Conservation (phyloP, 2,888 invertebrate species). For the Melanotus villosus region DNA sequence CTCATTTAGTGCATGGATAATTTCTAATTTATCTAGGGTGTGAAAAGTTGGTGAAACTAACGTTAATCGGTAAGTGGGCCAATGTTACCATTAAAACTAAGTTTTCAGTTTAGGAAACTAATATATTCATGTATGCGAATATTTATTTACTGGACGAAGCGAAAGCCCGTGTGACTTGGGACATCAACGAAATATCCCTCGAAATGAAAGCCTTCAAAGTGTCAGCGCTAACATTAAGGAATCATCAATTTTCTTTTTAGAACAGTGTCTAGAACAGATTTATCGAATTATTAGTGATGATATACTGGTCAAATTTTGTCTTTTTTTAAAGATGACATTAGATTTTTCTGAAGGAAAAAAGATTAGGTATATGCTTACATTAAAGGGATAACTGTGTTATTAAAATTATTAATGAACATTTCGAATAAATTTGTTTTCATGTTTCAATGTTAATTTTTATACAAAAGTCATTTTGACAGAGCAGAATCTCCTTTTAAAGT, state of each 20-base stretch:
- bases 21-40: slow-evolving; percentile 20
- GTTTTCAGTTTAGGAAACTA: not conserved
- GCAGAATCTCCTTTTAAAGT: too few relatives aligned
- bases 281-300: not conserved
- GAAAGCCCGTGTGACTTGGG: not conserved
- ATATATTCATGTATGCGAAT: not conserved
- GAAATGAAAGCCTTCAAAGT: not conserved
- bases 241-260: slow-evolving; percentile 1
- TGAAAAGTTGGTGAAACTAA: slow-evolving; percentile 9
- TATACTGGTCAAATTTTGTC: not conserved
- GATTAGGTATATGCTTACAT: too few relatives aligned
- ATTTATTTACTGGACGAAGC: not conserved
- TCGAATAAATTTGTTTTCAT: too few relatives aligned
- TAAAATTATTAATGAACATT: too few relatives aligned
- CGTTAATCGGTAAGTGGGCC: not conserved
- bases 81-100: not conserved
- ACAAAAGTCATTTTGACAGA: too few relatives aligned
- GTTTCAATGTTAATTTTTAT: too few relatives aligned
- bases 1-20: slow-evolving; percentile 9
- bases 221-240: not conserved
- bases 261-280: not conserved
- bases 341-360: too few relatives aligned
- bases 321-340: too few relatives aligned
- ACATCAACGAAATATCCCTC: too few relatives aligned
- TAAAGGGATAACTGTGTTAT: too few relatives aligned